Conservation (phyloP, 1,140 invertebrate species). For the Aethina tumida region DNA sequence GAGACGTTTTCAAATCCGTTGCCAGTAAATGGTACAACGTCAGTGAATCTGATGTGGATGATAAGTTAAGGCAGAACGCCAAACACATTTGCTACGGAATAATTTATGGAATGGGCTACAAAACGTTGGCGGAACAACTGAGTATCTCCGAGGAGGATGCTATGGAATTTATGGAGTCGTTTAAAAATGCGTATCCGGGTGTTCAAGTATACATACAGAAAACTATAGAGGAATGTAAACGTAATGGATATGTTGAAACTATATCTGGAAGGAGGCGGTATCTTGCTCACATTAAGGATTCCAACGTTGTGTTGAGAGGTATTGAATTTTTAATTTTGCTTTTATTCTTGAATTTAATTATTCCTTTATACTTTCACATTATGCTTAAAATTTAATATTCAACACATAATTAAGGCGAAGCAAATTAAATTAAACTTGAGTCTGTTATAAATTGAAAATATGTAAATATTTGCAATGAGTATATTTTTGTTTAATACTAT, state of each 20-base stretch:
- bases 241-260: slow-evolving; percentile 74
- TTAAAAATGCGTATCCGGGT: slow-evolving; percentile 73
- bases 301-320: slow-evolving; percentile 48
- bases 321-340: slow-evolving; percentile 23
- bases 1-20: slow-evolving; percentile 82
- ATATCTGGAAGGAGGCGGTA: slow-evolving; percentile 68
- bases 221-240: slow-evolving; percentile 57
- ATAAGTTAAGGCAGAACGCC: slow-evolving; percentile 69
- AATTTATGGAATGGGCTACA: slow-evolving; percentile 93
- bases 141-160: slow-evolving; percentile 75
- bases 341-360: neutral
- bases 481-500: too few species aligned
- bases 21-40: slow-evolving; percentile 74
- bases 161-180: slow-evolving; percentile 65
- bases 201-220: slow-evolving; percentile 55
- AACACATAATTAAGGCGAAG: too few species aligned
- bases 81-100: slow-evolving; percentile 96
- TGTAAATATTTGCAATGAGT: too few species aligned
- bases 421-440: too few species aligned
- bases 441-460: too few species aligned
- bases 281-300: slow-evolving; percentile 65
- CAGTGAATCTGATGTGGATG: slow-evolving; percentile 48
- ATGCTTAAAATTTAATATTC: too few species aligned
- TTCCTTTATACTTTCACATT: neutral
- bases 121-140: slow-evolving; percentile 71